Base-by-base conservation (phyloP, 2,113 vertebrate species). In the Trematocara nigrifrons region DNA sequence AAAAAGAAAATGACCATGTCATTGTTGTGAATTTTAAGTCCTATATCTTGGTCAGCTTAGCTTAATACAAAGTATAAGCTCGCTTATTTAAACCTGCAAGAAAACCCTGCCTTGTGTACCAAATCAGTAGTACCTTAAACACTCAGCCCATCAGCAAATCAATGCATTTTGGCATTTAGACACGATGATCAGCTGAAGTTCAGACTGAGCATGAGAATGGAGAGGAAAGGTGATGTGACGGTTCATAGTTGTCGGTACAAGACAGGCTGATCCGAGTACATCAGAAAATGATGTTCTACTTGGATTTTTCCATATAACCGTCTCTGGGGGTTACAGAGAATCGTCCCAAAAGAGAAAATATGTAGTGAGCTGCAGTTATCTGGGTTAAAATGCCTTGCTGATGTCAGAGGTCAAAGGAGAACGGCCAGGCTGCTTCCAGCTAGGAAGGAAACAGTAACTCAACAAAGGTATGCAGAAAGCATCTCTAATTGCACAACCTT, bases 1-100 rank as follows among this genome's bases (percentile, higher is more conserved):
- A 0, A 22, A 0, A 20, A 69, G 20, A 69, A 20, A 69, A 69
- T 22, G 11, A 40, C 35, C 3, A 9, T 22, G n/a, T 69, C 35
- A 0, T 69, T 8, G 6, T 69, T 69, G 35, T 22, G n/a, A 69
- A 22, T 69, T 42, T 42, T 42, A n/a, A 0, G 64, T 69, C 11
- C n/a, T 20, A 6, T 22, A 42, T 69, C 64, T 13, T 42, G n/a
- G 61, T 61, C 74, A n/a, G 1, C 9, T 49, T 79, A 47, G 16
- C 49, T 85, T 53, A 56, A 18, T 53, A 12, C 4, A 57, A 18
- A 71, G 5, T 47, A 31, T 47, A 40, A 57, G 6, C n/a, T 52
- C 7, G 16, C 29, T 20, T 8, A 66, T 66, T 66, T 40, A 0
- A 40, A 40, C 6, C 35, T 40, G 59, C 31, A 35, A 64, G 56